A percentile compares a stretch with the other conserved stretches of the same genome.
phyloP scores from a whole-genome alignment of 2,888 invertebrate genomes.

The Drosophila helvetica region DNA sequence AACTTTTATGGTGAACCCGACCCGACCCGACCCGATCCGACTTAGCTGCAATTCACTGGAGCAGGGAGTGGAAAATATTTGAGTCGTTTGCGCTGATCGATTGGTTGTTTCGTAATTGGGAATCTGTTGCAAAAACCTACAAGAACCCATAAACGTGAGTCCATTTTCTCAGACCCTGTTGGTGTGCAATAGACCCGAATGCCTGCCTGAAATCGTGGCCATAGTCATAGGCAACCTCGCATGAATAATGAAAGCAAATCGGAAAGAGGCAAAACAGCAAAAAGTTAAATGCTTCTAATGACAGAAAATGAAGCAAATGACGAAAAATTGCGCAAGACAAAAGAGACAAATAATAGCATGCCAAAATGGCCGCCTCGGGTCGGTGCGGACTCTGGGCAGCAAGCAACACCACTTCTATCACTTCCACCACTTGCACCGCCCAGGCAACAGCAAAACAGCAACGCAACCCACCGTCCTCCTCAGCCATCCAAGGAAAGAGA shows the following conservation, averaged over 20 bases:
- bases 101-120: too few species aligned
- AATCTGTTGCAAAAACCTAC: too few species aligned
- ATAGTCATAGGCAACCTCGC: slow-evolving; percentile 10
- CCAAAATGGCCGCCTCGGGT: slow-evolving; percentile 63
- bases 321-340: slow-evolving; percentile 78
- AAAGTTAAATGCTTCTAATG: slow-evolving; percentile 81
- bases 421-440: slow-evolving; percentile 26
- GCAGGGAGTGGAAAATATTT: too few species aligned
- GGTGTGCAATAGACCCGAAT: slow-evolving; percentile 27
- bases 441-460: not conserved
- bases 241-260: slow-evolving; percentile 76
- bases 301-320: slow-evolving; percentile 76
- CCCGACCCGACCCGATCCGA: too few species aligned
- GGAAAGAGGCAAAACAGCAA: slow-evolving; percentile 74
- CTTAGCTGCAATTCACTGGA: too few species aligned
- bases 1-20: not conserved
- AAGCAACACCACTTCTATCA: slow-evolving; percentile 14
- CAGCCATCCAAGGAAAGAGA: not conserved
- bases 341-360: slow-evolving; percentile 75
- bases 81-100: too few species aligned
- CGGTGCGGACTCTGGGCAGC: slow-evolving; percentile 21
- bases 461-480: slow-evolving; percentile 3
- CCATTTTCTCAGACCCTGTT: slow-evolving; percentile 16
- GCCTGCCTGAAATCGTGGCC: slow-evolving; percentile 33
- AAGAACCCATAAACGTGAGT: not conserved